Conservation (phyloP, 2,888 invertebrate species). For the Polia nebulosa region DNA sequence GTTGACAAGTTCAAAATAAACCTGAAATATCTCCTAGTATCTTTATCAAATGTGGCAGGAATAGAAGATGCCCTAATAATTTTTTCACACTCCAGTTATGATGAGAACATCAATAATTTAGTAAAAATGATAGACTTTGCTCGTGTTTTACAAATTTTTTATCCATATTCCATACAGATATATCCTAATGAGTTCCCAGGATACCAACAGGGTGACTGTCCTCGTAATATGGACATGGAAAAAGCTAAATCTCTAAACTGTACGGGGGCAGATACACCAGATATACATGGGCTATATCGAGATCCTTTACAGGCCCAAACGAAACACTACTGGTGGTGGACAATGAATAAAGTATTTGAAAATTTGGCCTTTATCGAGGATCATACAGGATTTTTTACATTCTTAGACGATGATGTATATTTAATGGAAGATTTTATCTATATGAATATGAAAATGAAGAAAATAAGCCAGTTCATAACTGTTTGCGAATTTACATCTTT, state of each 20-base stretch:
- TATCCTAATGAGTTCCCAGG: slow-evolving; percentile 75
- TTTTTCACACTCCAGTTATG: slow-evolving; percentile 78
- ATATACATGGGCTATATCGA: slow-evolving; percentile 74
- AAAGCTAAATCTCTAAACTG: slow-evolving; percentile 69
- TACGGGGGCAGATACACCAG: slow-evolving; percentile 71
- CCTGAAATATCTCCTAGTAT: slow-evolving; percentile 74
- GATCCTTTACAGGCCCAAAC: slow-evolving; percentile 70
- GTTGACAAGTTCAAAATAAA: slow-evolving; percentile 68
- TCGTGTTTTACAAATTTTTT: slow-evolving; percentile 79
- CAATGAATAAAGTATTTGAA: slow-evolving; percentile 79
- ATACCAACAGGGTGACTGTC: slow-evolving; percentile 69
- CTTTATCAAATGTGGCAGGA: slow-evolving; percentile 73
- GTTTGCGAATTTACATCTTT: slow-evolving; percentile 77
- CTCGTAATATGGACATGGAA: slow-evolving; percentile 62
- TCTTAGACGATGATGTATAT: slow-evolving; percentile 75
- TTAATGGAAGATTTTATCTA: slow-evolving; percentile 79
- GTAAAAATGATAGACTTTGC: slow-evolving; percentile 77
- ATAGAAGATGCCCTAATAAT: slow-evolving; percentile 77
- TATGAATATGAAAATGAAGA: slow-evolving; percentile 75
- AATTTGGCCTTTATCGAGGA: slow-evolving; percentile 63
- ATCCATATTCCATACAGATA: slow-evolving; percentile 78
- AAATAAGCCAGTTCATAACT: slow-evolving; percentile 67
- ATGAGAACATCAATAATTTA: slow-evolving; percentile 71
- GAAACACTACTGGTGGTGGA: slow-evolving; percentile 85
- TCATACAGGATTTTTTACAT: slow-evolving; percentile 73